Base-by-base conservation (phyloP, 1,140 invertebrate genomes). In the Caenorhabditis inopinata region DNA sequence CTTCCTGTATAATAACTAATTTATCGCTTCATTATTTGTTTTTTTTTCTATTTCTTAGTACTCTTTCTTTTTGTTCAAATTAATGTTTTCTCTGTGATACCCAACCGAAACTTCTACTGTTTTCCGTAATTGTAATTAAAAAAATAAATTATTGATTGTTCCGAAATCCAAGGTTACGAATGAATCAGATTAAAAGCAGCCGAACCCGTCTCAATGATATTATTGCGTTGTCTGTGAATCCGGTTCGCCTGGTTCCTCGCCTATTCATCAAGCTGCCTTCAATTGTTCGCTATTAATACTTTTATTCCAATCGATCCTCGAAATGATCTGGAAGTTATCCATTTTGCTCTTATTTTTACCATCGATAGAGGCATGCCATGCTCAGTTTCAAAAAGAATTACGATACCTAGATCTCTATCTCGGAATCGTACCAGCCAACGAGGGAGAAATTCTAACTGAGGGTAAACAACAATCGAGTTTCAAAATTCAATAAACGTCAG, bases 381-480 rank as follows among this genome's bases (percentile, higher is more conserved):
- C 79, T 29, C 82, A 83, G 32, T 83, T 81, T 62, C 53, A 83
- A 49, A 83, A 83, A 58, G 82, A 83, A 46, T 58, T 83, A 11
- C 46, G 82, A 18, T 83, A 83, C 74, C 32, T 83, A 29, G 76
- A 81, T 42, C 45, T 83, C n/a, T 83, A 83, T 51, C 29, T 83
- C 1, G 82, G 82, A 45, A 68, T 83, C 11, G 48, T 48, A 32
- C 82, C 82, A 16, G 76, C 62, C 11, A 76, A 83, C 32, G 62
- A 83, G 23, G 82, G 82, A 51, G 79, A 82, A 23, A 51, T 81
- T 42, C 74, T 80, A 14, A 18, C 45, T 6, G 83, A 80, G 74
- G 74, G 81, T 82, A n/a, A n/a, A n/a, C n/a, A n/a, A n/a, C n/a
- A n/a, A n/a, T n/a, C n/a, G n/a, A n/a, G n/a, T n/a, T 11, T 25